These are phyloP conservation scores for Stichopus horrens DNA, from an alignment of 53 echinoderm and acorn worm species.

Conservation along the genomic window DNA sequence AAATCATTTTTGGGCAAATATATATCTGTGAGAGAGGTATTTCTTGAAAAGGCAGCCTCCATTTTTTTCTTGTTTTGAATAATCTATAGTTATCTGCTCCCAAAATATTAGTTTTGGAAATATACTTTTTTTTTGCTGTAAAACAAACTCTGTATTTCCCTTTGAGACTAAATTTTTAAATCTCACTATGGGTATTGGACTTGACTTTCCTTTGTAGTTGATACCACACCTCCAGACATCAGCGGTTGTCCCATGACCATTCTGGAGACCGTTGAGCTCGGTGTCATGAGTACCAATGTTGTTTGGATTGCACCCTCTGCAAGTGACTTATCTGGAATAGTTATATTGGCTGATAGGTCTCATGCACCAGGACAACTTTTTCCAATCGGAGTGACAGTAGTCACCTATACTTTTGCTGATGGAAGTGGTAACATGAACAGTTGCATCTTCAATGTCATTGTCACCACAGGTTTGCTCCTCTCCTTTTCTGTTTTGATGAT, in stretches of 20 bases:
- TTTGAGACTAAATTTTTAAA: too few species aligned
- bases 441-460: constrained; percentile 7
- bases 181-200: too few species aligned
- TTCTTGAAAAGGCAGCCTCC: too few species aligned
- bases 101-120: too few species aligned
- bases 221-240: neutral
- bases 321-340: neutral
- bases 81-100: too few species aligned
- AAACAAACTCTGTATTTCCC: too few species aligned
- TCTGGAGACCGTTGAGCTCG: neutral
- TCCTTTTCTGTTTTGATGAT: too few species aligned
- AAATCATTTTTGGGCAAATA: too few species aligned
- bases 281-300: neutral
- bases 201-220: neutral
- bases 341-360: neutral
- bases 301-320: neutral
- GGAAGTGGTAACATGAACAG: neutral
- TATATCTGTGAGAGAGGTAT: too few species aligned
- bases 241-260: neutral
- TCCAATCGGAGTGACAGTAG: neutral
- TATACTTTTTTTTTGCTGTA: too few species aligned
- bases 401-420: neutral
- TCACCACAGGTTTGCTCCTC: neutral
- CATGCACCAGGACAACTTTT: neutral
- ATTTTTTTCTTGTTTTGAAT: too few species aligned